Base-by-base conservation (phyloP, 2,888 invertebrate genomes). In the Saturnia pavonia region DNA sequence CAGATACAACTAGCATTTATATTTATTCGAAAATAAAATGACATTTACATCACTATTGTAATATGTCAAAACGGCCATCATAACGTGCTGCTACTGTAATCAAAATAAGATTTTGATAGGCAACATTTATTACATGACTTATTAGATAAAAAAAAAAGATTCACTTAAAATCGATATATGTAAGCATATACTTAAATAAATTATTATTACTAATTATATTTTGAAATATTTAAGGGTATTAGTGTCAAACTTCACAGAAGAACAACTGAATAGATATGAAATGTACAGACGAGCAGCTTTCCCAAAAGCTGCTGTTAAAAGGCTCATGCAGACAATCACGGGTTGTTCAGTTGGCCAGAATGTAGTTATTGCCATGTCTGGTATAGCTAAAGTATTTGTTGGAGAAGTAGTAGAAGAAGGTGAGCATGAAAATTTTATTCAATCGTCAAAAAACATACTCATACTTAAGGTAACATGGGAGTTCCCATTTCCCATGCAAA, bases 321-420 rank as follows among this genome's bases (percentile, higher is more conserved):
- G 99, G 77, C 95, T 99, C 77, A 99, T 99, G 98, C 99, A 99
- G 92, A 99, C 99, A 0, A 98, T 99, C 72, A 99, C 99, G 0
- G 99, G 99, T 0, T 97, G 98, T 85, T 97, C 99, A 0, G 98
- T 99, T 0, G 98, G 99, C 0, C 99, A 99, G 87, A 99, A 99
- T 94, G 99, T 99, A 68, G 99, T 99, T 0, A 99, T 99, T 82
- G 99, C 99, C 0, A 99, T 99, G 98, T 98, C 99, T 22, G 99
- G 99, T 76, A 99, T 99, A 81, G 98, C 99, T 1, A 99, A 99
- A 94, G 99, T 99, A 0, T 99, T 99, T 94, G 99, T 99, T 16
- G 99, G 99, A 27, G 99, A 99, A 94, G 96, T 99, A 72, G 98
- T 99, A 7, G 99, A 99, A 94, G 99, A 99, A 96, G 99, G 98